Conservation (phyloP, 92 coral and sea anemone species). For the Virgularia gustaviana region DNA sequence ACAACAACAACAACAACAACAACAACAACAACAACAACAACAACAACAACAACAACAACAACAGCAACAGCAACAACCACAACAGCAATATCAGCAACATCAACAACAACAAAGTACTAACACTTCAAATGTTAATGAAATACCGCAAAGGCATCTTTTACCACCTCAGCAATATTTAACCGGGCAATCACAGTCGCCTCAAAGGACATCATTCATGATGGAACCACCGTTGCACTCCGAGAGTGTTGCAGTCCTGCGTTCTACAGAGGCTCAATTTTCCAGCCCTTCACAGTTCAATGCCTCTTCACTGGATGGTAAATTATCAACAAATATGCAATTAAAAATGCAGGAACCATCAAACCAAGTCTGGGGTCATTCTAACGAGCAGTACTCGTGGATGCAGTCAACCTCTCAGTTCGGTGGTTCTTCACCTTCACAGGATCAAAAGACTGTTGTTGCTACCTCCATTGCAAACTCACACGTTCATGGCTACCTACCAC, state of each 20-base stretch:
- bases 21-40: slow-evolving; percentile 26
- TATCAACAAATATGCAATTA: not conserved
- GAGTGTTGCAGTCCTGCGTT: not conserved
- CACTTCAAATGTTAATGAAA: slow-evolving; percentile 9
- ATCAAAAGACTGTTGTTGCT: no score
- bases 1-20: slow-evolving; percentile 35
- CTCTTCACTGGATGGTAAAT: no score
- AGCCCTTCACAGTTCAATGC: no score
- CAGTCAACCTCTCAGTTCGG: not conserved
- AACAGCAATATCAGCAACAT: slow-evolving; percentile 37
- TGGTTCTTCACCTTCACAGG: not conserved
- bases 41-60: slow-evolving; percentile 23
- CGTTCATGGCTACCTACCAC: not conserved
- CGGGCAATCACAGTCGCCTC: slow-evolving; percentile 5
- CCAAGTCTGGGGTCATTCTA: slow-evolving; percentile 18
- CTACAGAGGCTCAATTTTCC: no score
- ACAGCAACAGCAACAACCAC: slow-evolving; percentile 19
- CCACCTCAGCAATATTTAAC: slow-evolving; percentile 7
- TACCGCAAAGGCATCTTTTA: slow-evolving; percentile 8
- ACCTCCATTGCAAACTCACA: no score
- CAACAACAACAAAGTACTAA: slow-evolving; percentile 13
- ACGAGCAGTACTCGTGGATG: slow-evolving; percentile 13
- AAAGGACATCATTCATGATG: no score
- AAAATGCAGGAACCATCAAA: slow-evolving; percentile 19
- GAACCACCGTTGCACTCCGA: slow-evolving; percentile 13